phyloP scores from a whole-genome alignment of 53 echinoderm and acorn worm species.

The Holothuria leucospilota region DNA sequence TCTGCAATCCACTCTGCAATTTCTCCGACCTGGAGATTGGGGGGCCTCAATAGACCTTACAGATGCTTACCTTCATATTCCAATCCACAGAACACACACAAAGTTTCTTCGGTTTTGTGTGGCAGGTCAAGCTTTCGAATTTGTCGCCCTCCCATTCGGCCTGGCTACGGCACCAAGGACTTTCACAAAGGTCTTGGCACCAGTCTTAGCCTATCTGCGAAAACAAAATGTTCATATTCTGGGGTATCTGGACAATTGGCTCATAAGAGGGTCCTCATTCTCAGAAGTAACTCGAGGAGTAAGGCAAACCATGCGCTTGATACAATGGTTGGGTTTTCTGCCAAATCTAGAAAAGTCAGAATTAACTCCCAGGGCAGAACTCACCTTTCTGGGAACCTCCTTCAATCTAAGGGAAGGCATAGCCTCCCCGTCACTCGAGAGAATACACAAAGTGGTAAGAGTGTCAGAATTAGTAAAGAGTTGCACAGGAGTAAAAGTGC shows the following conservation, averaged over 20 bases:
- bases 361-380: no score
- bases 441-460: no score
- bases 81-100: neutral
- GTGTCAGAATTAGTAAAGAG: no score
- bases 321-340: no score
- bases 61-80: conserved; percentile 24
- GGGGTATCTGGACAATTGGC: neutral
- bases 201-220: neutral
- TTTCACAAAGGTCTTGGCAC: neutral
- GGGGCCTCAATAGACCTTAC: conserved; percentile 1
- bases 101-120: no score
- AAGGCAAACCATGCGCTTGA: no score
- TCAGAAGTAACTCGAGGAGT: no score
- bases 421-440: no score
- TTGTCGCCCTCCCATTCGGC: neutral
- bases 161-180: conserved; percentile 4
- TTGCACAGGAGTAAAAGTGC: no score
- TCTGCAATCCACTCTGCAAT: neutral
- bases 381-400: neutral
- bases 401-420: neutral
- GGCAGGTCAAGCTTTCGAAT: neutral
- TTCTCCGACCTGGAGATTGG: neutral
- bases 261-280: no score
- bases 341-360: no score
- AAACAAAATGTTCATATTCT: neutral